Conservation (phyloP, 2,888 invertebrate species). For the Hyles lineata region DNA sequence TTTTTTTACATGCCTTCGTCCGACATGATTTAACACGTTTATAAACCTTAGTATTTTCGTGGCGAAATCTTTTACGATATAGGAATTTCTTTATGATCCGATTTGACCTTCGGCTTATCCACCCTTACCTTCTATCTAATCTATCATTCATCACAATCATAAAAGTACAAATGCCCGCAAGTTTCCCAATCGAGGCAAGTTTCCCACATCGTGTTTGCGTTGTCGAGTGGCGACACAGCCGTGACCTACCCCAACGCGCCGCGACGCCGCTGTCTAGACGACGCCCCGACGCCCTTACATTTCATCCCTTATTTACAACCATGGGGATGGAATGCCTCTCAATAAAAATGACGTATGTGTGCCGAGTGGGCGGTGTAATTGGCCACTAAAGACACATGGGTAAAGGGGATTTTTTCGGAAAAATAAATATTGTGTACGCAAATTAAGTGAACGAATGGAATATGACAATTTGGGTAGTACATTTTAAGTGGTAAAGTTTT, state of each 20-base stretch:
- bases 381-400: not conserved
- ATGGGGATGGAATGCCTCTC: not conserved
- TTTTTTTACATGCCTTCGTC: too few species aligned
- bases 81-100: too few species aligned
- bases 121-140: too few species aligned
- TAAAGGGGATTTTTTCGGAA: not conserved
- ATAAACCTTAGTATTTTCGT: too few species aligned
- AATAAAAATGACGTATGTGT: constrained; percentile 9
- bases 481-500: not conserved
- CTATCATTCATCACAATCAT: too few species aligned
- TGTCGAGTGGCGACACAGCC: not conserved
- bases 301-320: constrained; percentile 8
- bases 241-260: constrained; percentile 42
- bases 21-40: too few species aligned
- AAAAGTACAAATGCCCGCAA: not conserved
- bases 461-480: not conserved
- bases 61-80: too few species aligned
- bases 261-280: constrained; percentile 81
- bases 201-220: not conserved
- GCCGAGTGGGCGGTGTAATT: constrained; percentile 2
- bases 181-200: not conserved
- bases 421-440: not conserved
- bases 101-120: too few species aligned
- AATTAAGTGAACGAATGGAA: not conserved
- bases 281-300: constrained; percentile 3